Base-by-base conservation (phyloP, 1,140 invertebrate genomes). In the Chionoecetes opilio region DNA sequence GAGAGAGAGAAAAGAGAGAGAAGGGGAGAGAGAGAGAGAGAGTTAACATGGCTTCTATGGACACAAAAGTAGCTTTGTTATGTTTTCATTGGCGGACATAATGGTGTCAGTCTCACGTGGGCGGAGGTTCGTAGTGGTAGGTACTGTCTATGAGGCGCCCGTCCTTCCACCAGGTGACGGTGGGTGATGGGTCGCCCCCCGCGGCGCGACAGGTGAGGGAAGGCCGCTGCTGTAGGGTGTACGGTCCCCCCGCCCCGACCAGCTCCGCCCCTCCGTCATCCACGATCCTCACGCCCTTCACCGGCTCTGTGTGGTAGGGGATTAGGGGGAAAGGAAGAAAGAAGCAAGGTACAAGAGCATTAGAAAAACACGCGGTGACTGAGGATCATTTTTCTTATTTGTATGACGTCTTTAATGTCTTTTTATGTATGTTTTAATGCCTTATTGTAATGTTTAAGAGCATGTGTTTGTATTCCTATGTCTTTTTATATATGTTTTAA, bases 131-230 rank as follows among this genome's bases (percentile, higher is more conserved):
- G 31, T 95, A 92, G 46, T 96, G 95, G 88, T 96, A 96, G 82
- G 93, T 95, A 85, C 94, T 93, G 95, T 96, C 96, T 21, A 96
- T 75, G 37, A 96, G 95, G 26, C 95, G 75, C 1, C 96, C 96
- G 85, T 96, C 93, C 53, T 94, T 96, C 96, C 96, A 96, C 96
- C 96, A 96, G 14, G 95, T 96, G 84, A 96, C 95, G 37, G 95
- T 41, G 1, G 96, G 96, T 9, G 93, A 91, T 3, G 96, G 96
- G 41, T 96, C 95, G 17, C 96, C 96, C 3, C 96, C 96, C 41
- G 92, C 37, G 3, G 92, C 96, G 3, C 93, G 37, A 32, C 96
- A 96, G 82, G 93, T 94, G 5, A 96, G 90, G 21, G 96, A 91
- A 29, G 96, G 96, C 0, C 94, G 87, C 5, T 95, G 86, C 1